Conservation (phyloP, 2,888 invertebrate genomes). For the Diplazon laetatorius region DNA sequence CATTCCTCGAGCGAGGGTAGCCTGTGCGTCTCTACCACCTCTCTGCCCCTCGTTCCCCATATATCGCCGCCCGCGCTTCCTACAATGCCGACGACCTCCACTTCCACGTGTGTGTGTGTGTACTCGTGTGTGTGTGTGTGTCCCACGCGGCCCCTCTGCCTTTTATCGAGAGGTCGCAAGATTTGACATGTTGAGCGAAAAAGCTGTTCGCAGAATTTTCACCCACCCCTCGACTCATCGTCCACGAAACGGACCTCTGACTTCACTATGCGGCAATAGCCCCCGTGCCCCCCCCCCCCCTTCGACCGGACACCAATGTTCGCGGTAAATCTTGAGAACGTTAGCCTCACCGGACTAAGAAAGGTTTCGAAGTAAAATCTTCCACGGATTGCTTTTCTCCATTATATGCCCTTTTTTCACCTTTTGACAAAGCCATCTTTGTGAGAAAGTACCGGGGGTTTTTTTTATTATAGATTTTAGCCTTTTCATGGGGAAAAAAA, state of each 20-base stretch:
- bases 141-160: constrained; percentile 30
- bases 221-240: constrained; percentile 7
- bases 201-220: constrained; percentile 45
- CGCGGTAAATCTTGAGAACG: not conserved
- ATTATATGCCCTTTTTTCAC: too few species aligned
- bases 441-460: too few species aligned
- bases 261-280: constrained; percentile 6
- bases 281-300: too few species aligned
- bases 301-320: not conserved
- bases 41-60: constrained; percentile 30
- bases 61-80: constrained; percentile 44
- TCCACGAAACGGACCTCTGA: constrained; percentile 20
- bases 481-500: too few species aligned
- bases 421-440: not conserved
- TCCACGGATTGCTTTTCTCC: too few species aligned
- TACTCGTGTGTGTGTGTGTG: constrained; percentile 34
- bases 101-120: constrained; percentile 37
- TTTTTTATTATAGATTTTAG: too few species aligned
- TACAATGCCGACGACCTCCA: constrained; percentile 62
- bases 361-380: not conserved
- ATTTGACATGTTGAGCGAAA: constrained; percentile 45
- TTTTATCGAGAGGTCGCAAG: constrained; percentile 56
- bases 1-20: constrained; percentile 65
- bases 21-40: constrained; percentile 37
- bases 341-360: not conserved